These are phyloP conservation scores for Meda fulgida DNA, from an alignment of 2,797 vertebrate genomes.

Conservation along the genomic window DNA sequence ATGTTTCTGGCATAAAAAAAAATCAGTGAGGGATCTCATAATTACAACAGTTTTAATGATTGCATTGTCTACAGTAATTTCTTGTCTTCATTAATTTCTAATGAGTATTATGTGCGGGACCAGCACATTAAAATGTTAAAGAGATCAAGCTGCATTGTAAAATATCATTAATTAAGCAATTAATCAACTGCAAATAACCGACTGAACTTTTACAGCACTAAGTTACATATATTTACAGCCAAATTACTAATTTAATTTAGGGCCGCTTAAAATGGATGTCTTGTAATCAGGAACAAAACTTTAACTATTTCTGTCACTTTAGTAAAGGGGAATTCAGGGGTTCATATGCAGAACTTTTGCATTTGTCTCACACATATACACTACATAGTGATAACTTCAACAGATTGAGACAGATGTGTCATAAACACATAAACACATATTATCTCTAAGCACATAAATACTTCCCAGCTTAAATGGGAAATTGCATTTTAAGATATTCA, in stretches of 20 bases:
- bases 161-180: constrained; percentile 74
- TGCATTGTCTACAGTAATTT: constrained; percentile 69
- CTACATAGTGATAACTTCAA: not conserved
- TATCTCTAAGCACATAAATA: not conserved
- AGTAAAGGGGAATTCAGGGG: not conserved
- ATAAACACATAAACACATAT: not conserved
- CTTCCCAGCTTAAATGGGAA: not conserved
- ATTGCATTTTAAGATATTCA: not conserved
- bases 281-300: constrained; percentile 15
- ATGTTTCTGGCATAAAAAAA: constrained; percentile 50
- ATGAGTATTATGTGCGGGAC: constrained; percentile 74
- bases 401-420: not conserved
- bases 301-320: not conserved
- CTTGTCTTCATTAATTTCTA: constrained; percentile 74
- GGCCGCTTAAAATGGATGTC: constrained; percentile 25
- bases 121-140: constrained; percentile 75
- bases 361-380: not conserved
- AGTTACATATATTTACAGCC: constrained; percentile 63
- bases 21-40: constrained; percentile 68
- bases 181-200: constrained; percentile 74
- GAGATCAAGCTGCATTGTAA: constrained; percentile 78
- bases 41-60: constrained; percentile 72
- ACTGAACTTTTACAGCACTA: constrained; percentile 62
- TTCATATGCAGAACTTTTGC: not conserved
- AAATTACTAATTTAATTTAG: constrained; percentile 43